phyloP scores from a whole-genome alignment of 2,888 invertebrate species.

The Oscheius onirici region DNA sequence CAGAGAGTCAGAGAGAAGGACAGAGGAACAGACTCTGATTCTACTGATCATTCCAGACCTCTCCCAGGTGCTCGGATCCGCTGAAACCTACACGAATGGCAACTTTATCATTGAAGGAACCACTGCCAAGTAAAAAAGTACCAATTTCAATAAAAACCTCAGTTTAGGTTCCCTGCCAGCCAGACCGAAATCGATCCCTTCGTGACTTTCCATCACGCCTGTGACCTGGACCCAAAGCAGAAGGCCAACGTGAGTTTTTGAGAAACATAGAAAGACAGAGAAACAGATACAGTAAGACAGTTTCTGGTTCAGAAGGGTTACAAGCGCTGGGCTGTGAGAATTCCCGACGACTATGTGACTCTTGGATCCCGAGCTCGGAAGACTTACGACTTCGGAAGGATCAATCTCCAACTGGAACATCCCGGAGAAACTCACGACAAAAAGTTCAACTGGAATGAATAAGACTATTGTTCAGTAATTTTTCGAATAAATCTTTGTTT shows the following conservation, averaged over 20 bases:
- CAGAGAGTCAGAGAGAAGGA: no score
- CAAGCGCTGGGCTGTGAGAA: constrained; percentile 45
- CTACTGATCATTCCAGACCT: constrained; percentile 35
- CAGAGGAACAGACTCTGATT: neutral
- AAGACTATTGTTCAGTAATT: neutral
- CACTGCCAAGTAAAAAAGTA: constrained; percentile 35
- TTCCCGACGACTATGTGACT: constrained; percentile 54
- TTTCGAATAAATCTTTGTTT: neutral
- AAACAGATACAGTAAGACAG: no score
- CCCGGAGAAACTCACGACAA: constrained; percentile 45
- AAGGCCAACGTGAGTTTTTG: constrained; percentile 40
- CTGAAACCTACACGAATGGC: constrained; percentile 45
- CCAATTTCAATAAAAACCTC: neutral
- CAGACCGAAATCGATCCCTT: constrained; percentile 51
- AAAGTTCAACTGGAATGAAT: constrained; percentile 44
- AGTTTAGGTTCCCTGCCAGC: constrained; percentile 43
- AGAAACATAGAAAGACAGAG: neutral
- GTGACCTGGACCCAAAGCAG: constrained; percentile 41
- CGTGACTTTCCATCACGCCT: constrained; percentile 50
- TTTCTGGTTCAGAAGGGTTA: constrained; percentile 38
- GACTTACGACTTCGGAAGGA: constrained; percentile 45
- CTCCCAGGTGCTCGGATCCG: constrained; percentile 42
- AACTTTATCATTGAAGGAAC: constrained; percentile 53
- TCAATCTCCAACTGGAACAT: constrained; percentile 48
- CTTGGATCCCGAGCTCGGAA: constrained; percentile 44